Conservation (phyloP, 1,140 invertebrate species). For the Geopemphigus sp. region DNA sequence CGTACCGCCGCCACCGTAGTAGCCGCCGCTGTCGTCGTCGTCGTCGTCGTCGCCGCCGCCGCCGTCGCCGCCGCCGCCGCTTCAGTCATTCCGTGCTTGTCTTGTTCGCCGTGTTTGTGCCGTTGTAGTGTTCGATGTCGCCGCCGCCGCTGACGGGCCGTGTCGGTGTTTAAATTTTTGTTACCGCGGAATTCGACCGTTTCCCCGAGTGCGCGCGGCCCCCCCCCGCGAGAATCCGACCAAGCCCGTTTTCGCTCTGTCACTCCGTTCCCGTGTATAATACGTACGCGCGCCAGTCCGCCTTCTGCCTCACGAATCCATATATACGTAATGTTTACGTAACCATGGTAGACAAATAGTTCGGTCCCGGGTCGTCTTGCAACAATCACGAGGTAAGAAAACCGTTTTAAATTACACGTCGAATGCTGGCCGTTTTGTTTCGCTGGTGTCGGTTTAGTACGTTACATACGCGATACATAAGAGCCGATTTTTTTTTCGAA, state of each 20-base stretch:
- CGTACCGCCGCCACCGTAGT: no score
- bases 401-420: conserved; percentile 9
- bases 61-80: background rate
- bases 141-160: background rate
- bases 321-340: conserved; percentile 34
- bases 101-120: background rate
- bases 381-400: conserved; percentile 24
- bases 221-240: no score
- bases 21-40: no score
- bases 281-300: background rate
- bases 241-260: no score
- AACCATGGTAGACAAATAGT: conserved; percentile 39
- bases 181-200: background rate
- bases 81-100: conserved; percentile 22
- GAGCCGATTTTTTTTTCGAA: no score
- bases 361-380: background rate
- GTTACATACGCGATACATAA: no score
- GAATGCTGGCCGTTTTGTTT: no score
- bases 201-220: no score
- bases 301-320: conserved; percentile 7
- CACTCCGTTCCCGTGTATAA: background rate
- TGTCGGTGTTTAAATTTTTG: background rate
- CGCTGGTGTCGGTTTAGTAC: no score
- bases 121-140: background rate
- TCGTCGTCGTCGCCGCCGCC: no score